Evolutionary conservation across 2,888 invertebrate genomes (phyloP), one percentile per base, ranked within the genome.

Genomic region (Harpalus rubripes): DNA sequence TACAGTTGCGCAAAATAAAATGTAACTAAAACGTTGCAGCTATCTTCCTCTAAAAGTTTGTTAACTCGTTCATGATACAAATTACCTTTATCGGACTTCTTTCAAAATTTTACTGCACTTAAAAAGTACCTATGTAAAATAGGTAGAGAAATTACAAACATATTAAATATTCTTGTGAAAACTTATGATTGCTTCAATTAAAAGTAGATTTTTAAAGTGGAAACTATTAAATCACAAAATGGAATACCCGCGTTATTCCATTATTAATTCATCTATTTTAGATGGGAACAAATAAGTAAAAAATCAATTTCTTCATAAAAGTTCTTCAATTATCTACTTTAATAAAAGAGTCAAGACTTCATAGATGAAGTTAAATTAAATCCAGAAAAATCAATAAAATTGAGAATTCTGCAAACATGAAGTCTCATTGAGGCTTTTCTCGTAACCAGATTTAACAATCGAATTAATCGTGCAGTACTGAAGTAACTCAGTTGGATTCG

Each of bases 271-370:
- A 26, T 26, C 26, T 26, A 26, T 63, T 63, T 26, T 12, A 26
- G 63, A 63, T 26, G 63, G 22, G 32, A 63, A 5, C 12, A 63
- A 63, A 63, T 63, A 63, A 63, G 32, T 63, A 63, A 63, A 61
- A 63, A 63, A 63, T 63, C 59, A 63, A 63, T 63, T 63, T 63
- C 63, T 63, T 63, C 63, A 63, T 63, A 32, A 63, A 63, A 63
- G 22, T 63, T 63, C 63, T 32, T 63, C 63, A 63, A 63, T 63
- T 63, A 63, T 26, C 63, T 63, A 22, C 3, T 26, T 26, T 63
- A 63, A 63, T 63, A 63, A 63, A 63, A 12, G 63, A 63, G 63
- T 63, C 32, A 63, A 63, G 10, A 4, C 63, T 63, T 26, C 26
- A 63, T 26, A 63, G 63, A 63, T 63, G 63, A 63, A 59, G 15